Base-by-base conservation (phyloP, 1,140 invertebrate genomes). In the Cryptotermes secundus region DNA sequence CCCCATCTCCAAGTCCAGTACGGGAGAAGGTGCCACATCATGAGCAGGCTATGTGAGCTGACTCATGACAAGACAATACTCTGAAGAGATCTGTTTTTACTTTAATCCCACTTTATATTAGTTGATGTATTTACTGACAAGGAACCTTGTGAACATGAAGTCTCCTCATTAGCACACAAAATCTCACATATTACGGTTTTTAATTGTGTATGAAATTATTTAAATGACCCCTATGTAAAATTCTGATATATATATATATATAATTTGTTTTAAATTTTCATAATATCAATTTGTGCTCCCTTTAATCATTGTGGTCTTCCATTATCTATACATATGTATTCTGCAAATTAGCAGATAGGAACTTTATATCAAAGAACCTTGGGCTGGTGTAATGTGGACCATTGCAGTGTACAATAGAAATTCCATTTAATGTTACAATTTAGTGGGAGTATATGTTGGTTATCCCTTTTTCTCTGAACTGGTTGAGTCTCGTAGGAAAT, bases 1-100 rank as follows among this genome's bases (percentile, higher is more conserved):
- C 85, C 1, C 84, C 86, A 35, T 82, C 86, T 1, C 86, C 86
- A 31, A 72, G 59, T 72, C 59, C 59, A n/a, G 59, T 72, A 31
- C 26, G 59, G n/a, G 59, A 72, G 10, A 26, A 16, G 59, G 59
- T 72, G 26, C n/a, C 59, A 72, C 59, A n/a, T 14, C 59, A 72
- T 31, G 59, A 72, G n/a, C 26, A 72, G n/a, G 59, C 59, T 10
- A 31, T 72, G 34, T 42, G 35, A 34, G 59, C 86, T 49, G 79
- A 85, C 24, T 31, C 42, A 1, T 85, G 34, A 79, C 80, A 31
- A 10, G 59, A 72, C 59, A 72, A 59, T 59, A 16, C 53, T 22
- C 24, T 59, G 12, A 22, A 59, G 26, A 72, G n/a, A 72, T 72
- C 59, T 72, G 59, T 72, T 7, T 72, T 31, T 72, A 31, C n/a